phyloP scores from a whole-genome alignment of 2,113 vertebrate genomes.

The Chinchilla lanigera region DNA sequence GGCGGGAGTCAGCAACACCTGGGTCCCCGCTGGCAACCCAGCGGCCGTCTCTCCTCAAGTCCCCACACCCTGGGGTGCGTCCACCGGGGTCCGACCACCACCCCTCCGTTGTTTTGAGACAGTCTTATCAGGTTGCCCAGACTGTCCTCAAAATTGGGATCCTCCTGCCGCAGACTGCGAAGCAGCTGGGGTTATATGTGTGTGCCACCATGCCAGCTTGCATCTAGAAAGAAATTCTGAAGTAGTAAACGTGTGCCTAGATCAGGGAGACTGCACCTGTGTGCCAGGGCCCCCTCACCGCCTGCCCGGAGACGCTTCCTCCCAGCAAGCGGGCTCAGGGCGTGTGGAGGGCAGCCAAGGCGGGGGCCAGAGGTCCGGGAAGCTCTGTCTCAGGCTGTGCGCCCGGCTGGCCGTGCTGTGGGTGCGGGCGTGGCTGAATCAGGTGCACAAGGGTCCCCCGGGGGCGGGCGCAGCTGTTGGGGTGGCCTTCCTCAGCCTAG shows the following conservation, averaged over 20 bases:
- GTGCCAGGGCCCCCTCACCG: background rate
- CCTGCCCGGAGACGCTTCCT: background rate
- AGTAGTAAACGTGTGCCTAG: accelerated
- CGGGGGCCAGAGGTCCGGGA: constrained; percentile 36
- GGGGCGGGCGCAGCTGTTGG: background rate
- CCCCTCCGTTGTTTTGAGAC: background rate
- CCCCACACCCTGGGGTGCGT: background rate
- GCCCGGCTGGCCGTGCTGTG: constrained; percentile 71
- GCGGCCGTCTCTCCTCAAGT: background rate
- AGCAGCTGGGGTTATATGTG: background rate
- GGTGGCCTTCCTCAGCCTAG: background rate
- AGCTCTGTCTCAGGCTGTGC: background rate
- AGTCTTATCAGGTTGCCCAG: background rate
- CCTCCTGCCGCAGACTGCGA: background rate
- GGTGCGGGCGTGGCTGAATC: constrained; percentile 63
- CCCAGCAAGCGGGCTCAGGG: constrained; percentile 68
- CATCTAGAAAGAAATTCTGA: background rate
- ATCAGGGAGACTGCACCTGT: accelerated
- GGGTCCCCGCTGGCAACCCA: background rate
- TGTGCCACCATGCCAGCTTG: background rate
- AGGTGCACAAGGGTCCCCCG: background rate
- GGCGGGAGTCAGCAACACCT: background rate
- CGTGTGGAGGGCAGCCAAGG: background rate
- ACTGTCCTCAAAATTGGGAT: background rate
- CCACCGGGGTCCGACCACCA: background rate